A percentile compares a stretch with the other conserved stretches of the same genome.
These are phyloP conservation scores for Buceros bicornis DNA, from an alignment of 2,797 vertebrate species.

Conservation along the genomic window DNA sequence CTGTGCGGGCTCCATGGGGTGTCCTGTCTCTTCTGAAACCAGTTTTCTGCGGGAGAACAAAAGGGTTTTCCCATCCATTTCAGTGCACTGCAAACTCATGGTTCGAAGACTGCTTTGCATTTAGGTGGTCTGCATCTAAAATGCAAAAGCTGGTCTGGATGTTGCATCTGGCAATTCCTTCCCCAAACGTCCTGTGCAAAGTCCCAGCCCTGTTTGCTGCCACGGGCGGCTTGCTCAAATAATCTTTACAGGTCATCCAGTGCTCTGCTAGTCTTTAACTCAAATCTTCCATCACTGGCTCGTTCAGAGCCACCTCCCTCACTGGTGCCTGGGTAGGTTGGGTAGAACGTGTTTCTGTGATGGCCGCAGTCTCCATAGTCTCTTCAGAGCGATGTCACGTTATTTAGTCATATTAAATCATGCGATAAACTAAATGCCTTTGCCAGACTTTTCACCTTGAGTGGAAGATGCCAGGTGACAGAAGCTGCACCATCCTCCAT, in stretches of 20 bases:
- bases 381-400: neutral
- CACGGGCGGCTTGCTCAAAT: neutral
- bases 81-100: accelerated
- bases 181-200: neutral
- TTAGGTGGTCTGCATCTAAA: neutral
- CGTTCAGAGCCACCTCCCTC: neutral
- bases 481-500: neutral
- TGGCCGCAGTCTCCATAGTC: neutral
- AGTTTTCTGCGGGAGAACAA: neutral
- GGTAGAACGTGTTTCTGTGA: neutral
- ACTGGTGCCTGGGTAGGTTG: neutral
- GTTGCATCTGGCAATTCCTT: neutral
- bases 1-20: accelerated
- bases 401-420: neutral
- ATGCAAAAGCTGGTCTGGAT: neutral
- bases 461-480: neutral
- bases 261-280: neutral
- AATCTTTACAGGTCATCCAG: neutral
- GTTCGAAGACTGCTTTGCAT: neutral
- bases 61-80: neutral
- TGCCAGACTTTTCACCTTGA: neutral
- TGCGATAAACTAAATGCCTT: neutral
- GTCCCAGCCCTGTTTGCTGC: neutral
- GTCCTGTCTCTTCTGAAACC: neutral
- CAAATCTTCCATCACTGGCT: neutral